These are phyloP conservation scores for Triplophysa siluroides DNA, from an alignment of 2,113 vertebrate genomes.

Conservation along the genomic window DNA sequence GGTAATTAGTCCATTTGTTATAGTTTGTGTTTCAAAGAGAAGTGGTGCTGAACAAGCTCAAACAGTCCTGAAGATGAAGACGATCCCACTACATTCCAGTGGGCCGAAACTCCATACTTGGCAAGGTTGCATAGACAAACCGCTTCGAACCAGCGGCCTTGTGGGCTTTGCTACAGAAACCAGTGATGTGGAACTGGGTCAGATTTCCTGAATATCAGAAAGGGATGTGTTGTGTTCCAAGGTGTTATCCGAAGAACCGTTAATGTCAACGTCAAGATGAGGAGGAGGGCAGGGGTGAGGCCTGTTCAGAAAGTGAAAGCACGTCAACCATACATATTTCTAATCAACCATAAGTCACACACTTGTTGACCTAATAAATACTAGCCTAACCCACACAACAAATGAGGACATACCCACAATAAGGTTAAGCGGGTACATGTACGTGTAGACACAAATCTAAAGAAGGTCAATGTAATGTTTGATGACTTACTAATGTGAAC, in stretches of 20 bases:
- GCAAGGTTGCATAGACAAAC: slow-evolving; percentile 98
- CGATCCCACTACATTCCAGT: slow-evolving; percentile 83
- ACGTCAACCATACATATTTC: background rate
- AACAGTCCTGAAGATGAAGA: slow-evolving; percentile 82
- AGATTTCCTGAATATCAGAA: slow-evolving; percentile 98
- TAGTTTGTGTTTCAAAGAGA: slow-evolving; percentile 60
- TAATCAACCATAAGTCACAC: background rate
- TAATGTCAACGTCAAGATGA: slow-evolving; percentile 85
- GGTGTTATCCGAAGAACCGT: slow-evolving; percentile 79
- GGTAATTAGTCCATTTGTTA: slow-evolving; percentile 67
- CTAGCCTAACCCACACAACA: background rate
- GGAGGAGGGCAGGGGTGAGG: slow-evolving; percentile 92
- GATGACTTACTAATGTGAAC: slow-evolving; percentile 94
- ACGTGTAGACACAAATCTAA: background rate
- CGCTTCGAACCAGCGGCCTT: slow-evolving; percentile 98
- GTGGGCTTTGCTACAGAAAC: slow-evolving; percentile 93
- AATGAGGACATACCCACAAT: background rate
- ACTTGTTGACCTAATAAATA: too few species aligned
- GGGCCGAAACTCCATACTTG: slow-evolving; percentile 85
- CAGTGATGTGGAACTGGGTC: slow-evolving; percentile 90
- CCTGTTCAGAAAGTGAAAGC: slow-evolving; percentile 70
- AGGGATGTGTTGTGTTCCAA: slow-evolving; percentile 71
- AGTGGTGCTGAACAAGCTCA: slow-evolving; percentile 84
- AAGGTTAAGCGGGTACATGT: background rate
- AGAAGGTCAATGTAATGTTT: background rate